A percentile compares a stretch with the other conserved stretches of the same genome.
Evolutionary conservation across 1,140 invertebrate species (phyloP).

Genomic region (Brachionus sp.): DNA sequence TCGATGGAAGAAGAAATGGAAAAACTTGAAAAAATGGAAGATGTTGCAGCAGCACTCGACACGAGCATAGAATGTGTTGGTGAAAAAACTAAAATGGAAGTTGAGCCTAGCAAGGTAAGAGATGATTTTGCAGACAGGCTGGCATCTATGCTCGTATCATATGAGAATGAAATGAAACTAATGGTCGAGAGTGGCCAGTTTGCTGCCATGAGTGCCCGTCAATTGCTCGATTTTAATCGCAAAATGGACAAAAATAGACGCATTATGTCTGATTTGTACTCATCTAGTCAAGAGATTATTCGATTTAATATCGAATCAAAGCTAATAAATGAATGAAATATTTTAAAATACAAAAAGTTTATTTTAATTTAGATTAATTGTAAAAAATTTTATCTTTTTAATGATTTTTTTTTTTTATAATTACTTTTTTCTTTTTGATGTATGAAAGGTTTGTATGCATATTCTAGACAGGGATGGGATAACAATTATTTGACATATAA

Average conservation of each 20-base stretch:
- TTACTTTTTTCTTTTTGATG: neutral
- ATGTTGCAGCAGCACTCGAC: neutral
- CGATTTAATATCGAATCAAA: neutral
- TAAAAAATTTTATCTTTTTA: conserved; percentile 17
- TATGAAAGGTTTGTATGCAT: neutral
- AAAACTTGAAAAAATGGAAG: conserved; percentile 18
- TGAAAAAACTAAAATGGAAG: neutral
- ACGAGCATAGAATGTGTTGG: conserved; percentile 4
- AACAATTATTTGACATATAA: neutral
- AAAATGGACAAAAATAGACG: neutral
- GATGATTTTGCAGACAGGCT: neutral
- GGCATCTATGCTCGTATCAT: neutral
- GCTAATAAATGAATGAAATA: neutral
- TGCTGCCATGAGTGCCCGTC: neutral
- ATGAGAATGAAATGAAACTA: neutral
- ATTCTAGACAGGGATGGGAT: neutral
- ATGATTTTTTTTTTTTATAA: conserved; percentile 11
- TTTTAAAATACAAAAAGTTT: neutral
- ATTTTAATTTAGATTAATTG: neutral
- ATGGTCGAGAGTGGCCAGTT: neutral
- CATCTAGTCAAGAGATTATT: conserved; percentile 4
- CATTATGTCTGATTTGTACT: neutral
- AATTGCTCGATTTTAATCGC: neutral
- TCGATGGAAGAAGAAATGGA: conserved; percentile 20
- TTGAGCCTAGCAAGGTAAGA: neutral